A percentile compares a stretch with the other conserved stretches of the same genome.
phyloP scores from a whole-genome alignment of 2,888 invertebrate species.

The Tillus elongatus region DNA sequence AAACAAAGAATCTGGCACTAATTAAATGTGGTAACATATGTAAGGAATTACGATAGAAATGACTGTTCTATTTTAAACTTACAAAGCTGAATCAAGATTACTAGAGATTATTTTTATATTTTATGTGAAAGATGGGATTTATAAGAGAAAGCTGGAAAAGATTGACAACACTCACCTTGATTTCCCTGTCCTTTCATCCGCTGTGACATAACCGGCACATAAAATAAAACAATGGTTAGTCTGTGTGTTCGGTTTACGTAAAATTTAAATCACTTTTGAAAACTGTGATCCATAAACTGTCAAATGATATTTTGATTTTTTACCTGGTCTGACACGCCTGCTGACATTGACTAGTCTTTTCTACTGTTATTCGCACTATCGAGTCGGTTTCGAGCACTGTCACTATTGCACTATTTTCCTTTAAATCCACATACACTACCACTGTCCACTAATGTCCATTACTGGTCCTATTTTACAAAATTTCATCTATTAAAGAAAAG shows the following conservation, averaged over 20 bases:
- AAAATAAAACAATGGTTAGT: conserved; percentile 47
- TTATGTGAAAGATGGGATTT: background rate
- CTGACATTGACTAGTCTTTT: conserved; percentile 75
- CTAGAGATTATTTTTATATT: background rate
- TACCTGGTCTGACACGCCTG: conserved; percentile 89
- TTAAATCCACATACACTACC: conserved; percentile 28
- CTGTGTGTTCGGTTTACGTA: conserved; percentile 26
- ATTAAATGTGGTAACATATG: too few relatives aligned
- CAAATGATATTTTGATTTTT: conserved; percentile 40
- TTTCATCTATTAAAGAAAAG: conserved; percentile 29
- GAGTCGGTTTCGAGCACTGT: conserved; percentile 30
- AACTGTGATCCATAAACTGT: conserved; percentile 32
- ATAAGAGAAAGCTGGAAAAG: background rate
- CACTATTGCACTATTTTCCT: conserved; percentile 35
- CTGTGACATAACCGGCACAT: conserved; percentile 49
- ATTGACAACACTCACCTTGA: conserved; percentile 50
- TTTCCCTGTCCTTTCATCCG: conserved; percentile 83
- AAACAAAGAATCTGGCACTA: too few relatives aligned
- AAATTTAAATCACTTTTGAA: conserved; percentile 27
- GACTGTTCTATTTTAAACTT: too few relatives aligned
- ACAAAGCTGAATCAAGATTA: too few relatives aligned
- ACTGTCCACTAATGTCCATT: conserved; percentile 21
- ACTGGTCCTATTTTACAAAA: conserved; percentile 26
- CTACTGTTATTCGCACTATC: conserved; percentile 42
- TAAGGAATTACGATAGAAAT: too few relatives aligned